Base-by-base conservation (phyloP, 2,888 invertebrate genomes). In the Hoplodrina ambigua region DNA sequence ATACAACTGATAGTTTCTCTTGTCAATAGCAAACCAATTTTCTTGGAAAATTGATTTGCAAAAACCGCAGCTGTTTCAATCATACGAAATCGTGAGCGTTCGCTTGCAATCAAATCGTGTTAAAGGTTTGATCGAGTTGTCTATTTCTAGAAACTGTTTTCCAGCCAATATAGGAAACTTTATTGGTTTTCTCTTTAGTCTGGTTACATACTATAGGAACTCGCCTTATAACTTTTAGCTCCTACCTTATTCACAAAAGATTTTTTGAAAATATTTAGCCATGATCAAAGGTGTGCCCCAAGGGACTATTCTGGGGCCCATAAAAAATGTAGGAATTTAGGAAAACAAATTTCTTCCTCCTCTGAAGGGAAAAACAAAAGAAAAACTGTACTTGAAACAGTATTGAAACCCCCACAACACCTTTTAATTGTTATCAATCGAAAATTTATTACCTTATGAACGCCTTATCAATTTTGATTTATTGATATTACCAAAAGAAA, bases 51-150 rank as follows among this genome's bases (percentile, higher is more conserved):
- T 46, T 19, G 10, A 25, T 72, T 61, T 33, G 7, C 17, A 41
- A 30, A 49, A 41, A 52, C 49, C 62, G 50, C 79, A 79, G 41
- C 80, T 74, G 68, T 62, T 67, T 58, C 61, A 61, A 58, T 60
- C 49, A 72, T n/a, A 52, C 44, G n/a, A 50, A 37, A 61, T 58
- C 5, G 13, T 20, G 15, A 62, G n/a, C 17, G 33, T 19, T 69
- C 41, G 25, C 41, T 44, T 71, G 15, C 58, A 58, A 58, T 71
- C 62, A 58, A 71, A 53, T 52, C 41, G 41, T 20, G 49, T 19
- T 37, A 71, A 8, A 44, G 25, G 4, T 74, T 63, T 62, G 52
- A 71, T 71, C 25, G 55, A 60, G 15, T 60, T 55, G 44, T 77
- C 50, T 78, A 53, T 20, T 25, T 25, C 10, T 49, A 75, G 41